These are phyloP conservation scores for Salarias fasciatus DNA, from an alignment of 2,797 vertebrate species.

Conservation along the genomic window DNA sequence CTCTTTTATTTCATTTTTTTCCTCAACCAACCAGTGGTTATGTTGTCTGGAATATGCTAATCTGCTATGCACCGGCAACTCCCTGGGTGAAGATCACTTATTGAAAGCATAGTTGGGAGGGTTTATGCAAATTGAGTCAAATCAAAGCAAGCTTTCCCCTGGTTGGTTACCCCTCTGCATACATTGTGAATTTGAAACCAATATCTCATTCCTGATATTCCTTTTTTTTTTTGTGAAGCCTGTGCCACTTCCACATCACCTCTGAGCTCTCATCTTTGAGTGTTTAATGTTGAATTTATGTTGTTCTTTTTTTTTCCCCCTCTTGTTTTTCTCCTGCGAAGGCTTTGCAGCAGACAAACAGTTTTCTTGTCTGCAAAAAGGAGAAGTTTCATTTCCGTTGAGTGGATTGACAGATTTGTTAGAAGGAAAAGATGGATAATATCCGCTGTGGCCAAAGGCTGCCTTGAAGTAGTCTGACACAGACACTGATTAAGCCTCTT, in stretches of 20 bases:
- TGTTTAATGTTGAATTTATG: slow-evolving; percentile 60
- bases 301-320: slow-evolving; percentile 38
- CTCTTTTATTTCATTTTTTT: slow-evolving; percentile 10
- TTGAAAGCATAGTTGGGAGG: slow-evolving; percentile 84
- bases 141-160: slow-evolving; percentile 79
- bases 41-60: slow-evolving; percentile 82
- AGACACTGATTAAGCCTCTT: slow-evolving; percentile 85
- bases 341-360: slow-evolving; percentile 60
- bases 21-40: slow-evolving; percentile 70
- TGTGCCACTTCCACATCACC: slow-evolving; percentile 55
- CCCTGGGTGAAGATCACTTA: slow-evolving; percentile 84
- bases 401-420: slow-evolving; percentile 82
- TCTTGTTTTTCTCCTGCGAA: slow-evolving; percentile 1
- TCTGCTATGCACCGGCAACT: slow-evolving; percentile 77
- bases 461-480: slow-evolving; percentile 81
- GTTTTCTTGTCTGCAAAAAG: slow-evolving; percentile 63
- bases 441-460: slow-evolving; percentile 80
- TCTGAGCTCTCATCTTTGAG: slow-evolving; percentile 26
- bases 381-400: slow-evolving; percentile 80
- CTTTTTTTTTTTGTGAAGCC: slow-evolving; percentile 16
- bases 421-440: slow-evolving; percentile 81
- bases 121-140: slow-evolving; percentile 81
- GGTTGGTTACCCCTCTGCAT: slow-evolving; percentile 75
- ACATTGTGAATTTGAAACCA: slow-evolving; percentile 66
- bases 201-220: slow-evolving; percentile 65